Conservation (phyloP, 1,140 invertebrate species). For the Contarinia nasturtii region DNA sequence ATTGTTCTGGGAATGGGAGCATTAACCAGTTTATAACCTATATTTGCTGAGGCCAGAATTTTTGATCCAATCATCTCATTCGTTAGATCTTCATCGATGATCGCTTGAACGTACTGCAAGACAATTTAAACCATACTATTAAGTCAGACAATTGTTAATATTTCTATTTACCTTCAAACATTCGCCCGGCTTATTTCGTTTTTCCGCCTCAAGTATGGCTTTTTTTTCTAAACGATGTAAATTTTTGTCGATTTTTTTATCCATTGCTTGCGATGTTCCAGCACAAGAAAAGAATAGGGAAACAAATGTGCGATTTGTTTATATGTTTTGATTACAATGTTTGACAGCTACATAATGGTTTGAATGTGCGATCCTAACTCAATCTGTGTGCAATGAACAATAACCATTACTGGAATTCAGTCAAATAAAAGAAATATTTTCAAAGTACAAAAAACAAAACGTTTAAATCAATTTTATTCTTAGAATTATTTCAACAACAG, state of each 20-base stretch:
- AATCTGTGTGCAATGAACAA: too few species aligned
- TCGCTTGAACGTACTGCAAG: conserved; percentile 24
- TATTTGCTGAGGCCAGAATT: conserved; percentile 7
- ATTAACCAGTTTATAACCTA: not conserved
- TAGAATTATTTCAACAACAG: too few species aligned
- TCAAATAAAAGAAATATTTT: too few species aligned
- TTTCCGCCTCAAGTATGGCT: conserved; percentile 17
- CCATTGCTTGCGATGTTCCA: too few species aligned
- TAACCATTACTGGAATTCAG: too few species aligned
- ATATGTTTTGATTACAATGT: too few species aligned
- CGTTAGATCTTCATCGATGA: conserved; percentile 24
- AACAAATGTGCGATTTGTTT: too few species aligned
- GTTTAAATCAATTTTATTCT: too few species aligned
- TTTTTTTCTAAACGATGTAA: conserved; percentile 17
- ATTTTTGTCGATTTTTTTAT: conserved; percentile 8
- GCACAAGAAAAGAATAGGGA: too few species aligned
- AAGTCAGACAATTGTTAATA: not conserved
- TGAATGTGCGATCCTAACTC: too few species aligned
- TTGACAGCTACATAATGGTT: too few species aligned
- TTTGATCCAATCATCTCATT: conserved; percentile 13
- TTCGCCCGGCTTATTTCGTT: conserved; percentile 27
- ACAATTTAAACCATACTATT: conserved; percentile 9
- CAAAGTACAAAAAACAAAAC: too few species aligned
- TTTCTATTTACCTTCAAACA: conserved; percentile 22
- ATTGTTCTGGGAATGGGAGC: conserved; percentile 21